phyloP scores from a whole-genome alignment of 53 echinoderm and acorn worm species.

The Crossaster papposus region DNA sequence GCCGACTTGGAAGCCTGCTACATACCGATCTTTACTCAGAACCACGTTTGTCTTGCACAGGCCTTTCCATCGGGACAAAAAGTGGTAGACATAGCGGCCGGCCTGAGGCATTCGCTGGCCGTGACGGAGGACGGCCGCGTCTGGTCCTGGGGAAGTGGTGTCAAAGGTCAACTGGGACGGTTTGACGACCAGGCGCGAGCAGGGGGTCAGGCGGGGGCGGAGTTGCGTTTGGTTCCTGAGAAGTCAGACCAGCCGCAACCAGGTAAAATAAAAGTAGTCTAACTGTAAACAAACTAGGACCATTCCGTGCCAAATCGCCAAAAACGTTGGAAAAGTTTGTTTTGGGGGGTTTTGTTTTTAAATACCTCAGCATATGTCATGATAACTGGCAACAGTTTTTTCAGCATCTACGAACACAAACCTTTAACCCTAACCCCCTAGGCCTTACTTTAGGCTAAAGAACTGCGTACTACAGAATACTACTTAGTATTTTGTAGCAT shows the following conservation, averaged over 20 bases:
- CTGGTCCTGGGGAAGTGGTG: constrained; percentile 93
- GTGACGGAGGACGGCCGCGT: constrained; percentile 75
- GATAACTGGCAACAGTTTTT: too few relatives aligned
- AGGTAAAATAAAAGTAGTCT: background rate
- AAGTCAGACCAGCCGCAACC: constrained; percentile 38
- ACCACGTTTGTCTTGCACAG: constrained; percentile 6
- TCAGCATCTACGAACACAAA: too few relatives aligned
- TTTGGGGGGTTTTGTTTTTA: too few relatives aligned
- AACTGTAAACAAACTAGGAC: too few relatives aligned
- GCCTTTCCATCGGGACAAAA: constrained; percentile 50
- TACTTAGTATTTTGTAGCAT: too few relatives aligned
- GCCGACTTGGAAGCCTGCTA: background rate
- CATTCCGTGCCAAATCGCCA: too few relatives aligned
- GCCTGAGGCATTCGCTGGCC: constrained; percentile 82
- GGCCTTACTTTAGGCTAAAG: too few relatives aligned
- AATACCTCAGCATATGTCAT: too few relatives aligned
- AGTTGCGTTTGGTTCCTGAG: constrained; percentile 17
- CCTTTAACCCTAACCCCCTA: too few relatives aligned
- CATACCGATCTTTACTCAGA: background rate
- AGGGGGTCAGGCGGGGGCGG: constrained; percentile 25
- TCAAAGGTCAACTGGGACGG: constrained; percentile 90
- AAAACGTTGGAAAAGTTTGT: too few relatives aligned
- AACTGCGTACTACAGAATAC: too few relatives aligned
- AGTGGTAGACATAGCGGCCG: constrained; percentile 70
- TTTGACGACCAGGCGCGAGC: constrained; percentile 8